Conservation (phyloP, 2,797 vertebrate species). For the Melanotaenia boesemani region DNA sequence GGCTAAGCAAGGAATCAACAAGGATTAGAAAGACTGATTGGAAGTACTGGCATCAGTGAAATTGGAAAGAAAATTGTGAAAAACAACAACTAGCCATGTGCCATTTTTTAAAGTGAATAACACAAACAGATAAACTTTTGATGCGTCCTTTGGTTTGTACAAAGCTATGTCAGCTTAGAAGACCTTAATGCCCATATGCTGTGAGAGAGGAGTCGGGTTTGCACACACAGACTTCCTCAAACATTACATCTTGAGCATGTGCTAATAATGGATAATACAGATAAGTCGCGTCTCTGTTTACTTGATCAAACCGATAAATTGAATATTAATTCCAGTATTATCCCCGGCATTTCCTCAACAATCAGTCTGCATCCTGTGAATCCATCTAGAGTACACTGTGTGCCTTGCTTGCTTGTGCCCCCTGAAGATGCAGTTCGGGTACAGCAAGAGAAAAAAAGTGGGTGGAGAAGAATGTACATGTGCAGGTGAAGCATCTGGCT, state of each 20-base stretch:
- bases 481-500: conserved; percentile 39
- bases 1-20: not conserved
- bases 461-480: conserved; percentile 7
- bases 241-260: not conserved
- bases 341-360: not conserved
- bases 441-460: conserved; percentile 4
- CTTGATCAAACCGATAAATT: conserved; percentile 17
- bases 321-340: conserved; percentile 1
- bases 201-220: not conserved
- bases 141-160: not conserved
- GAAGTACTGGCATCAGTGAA: not conserved
- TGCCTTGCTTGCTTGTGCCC: conserved; percentile 30
- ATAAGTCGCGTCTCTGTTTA: not conserved
- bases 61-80: not conserved
- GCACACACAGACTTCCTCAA: not conserved
- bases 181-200: not conserved
- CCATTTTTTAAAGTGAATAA: not conserved
- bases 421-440: conserved; percentile 12
- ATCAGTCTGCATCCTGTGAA: conserved; percentile 30
- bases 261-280: conserved; percentile 8
- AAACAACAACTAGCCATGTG: not conserved
- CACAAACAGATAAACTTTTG: not conserved
- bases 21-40: not conserved
- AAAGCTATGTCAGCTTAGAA: not conserved
- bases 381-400: conserved; percentile 46